Conservation (phyloP, 2,797 vertebrate species). For the Falco columbarius region DNA sequence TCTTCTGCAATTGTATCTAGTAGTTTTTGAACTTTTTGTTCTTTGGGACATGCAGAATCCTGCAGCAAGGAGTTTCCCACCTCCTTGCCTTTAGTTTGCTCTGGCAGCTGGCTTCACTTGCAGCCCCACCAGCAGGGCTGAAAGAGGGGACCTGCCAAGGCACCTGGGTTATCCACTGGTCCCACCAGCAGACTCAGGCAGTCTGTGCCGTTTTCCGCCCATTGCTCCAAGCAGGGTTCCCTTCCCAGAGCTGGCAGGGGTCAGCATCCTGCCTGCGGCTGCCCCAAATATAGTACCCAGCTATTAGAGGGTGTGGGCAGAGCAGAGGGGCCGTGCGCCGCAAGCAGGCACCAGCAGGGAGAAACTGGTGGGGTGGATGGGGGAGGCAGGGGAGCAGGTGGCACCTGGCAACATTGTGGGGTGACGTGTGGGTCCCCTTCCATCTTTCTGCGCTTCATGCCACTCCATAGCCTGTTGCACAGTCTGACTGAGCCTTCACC, state of each 20-base stretch:
- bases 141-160: accelerated
- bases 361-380: not conserved
- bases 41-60: not conserved
- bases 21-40: not conserved
- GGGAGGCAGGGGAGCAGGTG: not conserved
- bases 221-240: accelerated
- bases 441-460: not conserved
- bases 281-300: not conserved
- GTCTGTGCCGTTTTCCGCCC: not conserved
- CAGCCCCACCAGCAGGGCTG: not conserved
- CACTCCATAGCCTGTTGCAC: accelerated
- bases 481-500: accelerated
- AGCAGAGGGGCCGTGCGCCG: not conserved
- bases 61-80: not conserved
- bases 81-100: not conserved
- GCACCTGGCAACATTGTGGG: accelerated
- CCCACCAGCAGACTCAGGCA: not conserved
- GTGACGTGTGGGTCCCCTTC: not conserved
- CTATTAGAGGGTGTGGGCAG: slow-evolving; percentile 11
- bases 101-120: not conserved
- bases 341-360: accelerated
- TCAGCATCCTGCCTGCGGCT: not conserved
- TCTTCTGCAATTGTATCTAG: not conserved
- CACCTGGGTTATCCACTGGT: not conserved
- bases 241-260: not conserved